These are phyloP conservation scores for Ceratotherium simum DNA, from an alignment of 2,113 vertebrate genomes.

Conservation along the genomic window DNA sequence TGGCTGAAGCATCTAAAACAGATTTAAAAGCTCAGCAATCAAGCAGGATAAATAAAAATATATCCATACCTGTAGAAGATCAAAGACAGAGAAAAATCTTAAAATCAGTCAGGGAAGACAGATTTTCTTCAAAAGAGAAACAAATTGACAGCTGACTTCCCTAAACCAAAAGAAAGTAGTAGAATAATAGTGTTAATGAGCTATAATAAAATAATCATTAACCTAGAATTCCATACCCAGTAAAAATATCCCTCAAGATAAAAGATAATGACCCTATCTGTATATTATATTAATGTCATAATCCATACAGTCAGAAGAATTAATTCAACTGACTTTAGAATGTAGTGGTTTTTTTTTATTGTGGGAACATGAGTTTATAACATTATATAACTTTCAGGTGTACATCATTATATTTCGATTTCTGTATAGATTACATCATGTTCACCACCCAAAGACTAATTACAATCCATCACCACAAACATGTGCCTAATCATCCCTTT, in stretches of 20 bases:
- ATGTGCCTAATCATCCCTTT: too few species aligned
- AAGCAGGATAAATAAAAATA: background rate
- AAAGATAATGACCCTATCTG: background rate
- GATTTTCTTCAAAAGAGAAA: constrained; percentile 32
- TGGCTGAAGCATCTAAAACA: background rate
- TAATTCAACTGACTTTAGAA: background rate
- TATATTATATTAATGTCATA: background rate
- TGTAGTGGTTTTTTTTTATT: too few species aligned
- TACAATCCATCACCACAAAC: too few species aligned
- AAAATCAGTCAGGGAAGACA: background rate
- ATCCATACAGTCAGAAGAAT: background rate
- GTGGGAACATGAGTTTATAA: too few species aligned
- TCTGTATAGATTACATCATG: too few species aligned
- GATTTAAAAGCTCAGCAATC: background rate
- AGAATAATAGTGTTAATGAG: background rate
- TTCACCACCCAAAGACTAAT: too few species aligned
- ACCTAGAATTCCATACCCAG: background rate
- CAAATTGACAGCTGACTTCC: background rate
- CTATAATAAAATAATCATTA: background rate
- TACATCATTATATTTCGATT: too few species aligned
- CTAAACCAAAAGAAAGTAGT: background rate
- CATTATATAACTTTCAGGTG: too few species aligned
- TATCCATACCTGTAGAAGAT: background rate
- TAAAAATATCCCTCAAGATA: background rate
- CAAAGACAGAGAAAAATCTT: background rate